Evolutionary conservation across 1,140 invertebrate genomes (phyloP).

Genomic region (Zaprionus taronus): DNA sequence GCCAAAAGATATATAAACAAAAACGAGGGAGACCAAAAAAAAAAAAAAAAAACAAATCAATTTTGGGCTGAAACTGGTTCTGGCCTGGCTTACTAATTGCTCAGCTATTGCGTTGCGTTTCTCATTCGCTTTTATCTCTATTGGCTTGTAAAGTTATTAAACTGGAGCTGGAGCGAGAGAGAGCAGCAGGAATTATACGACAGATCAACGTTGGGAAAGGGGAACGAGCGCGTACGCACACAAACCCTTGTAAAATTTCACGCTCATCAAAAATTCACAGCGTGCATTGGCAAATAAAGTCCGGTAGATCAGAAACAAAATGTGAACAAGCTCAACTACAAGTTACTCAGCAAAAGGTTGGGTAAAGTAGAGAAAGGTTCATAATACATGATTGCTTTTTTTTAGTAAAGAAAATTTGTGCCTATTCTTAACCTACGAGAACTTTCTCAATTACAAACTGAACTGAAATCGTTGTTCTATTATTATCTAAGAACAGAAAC

Average conservation of each 20-base stretch:
- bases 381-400: background rate
- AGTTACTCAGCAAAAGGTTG: slow-evolving; percentile 10
- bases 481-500: too few species aligned
- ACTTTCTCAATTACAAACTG: too few species aligned
- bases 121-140: background rate
- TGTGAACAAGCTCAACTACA: background rate
- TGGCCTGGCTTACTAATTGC: slow-evolving; percentile 29
- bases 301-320: background rate
- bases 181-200: background rate
- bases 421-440: too few species aligned
- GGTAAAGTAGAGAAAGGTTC: background rate
- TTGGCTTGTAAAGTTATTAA: slow-evolving; percentile 14
- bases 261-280: slow-evolving; percentile 62
- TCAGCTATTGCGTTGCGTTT: slow-evolving; percentile 27
- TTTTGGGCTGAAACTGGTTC: slow-evolving; percentile 31
- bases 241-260: slow-evolving; percentile 32
- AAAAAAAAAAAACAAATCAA: background rate
- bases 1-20: slow-evolving; percentile 2
- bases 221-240: slow-evolving; percentile 23
- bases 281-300: slow-evolving; percentile 24
- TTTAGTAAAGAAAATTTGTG: too few species aligned
- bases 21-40: background rate
- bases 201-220: slow-evolving; percentile 7
- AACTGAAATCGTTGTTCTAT: too few species aligned
- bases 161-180: slow-evolving; percentile 18